Base-by-base conservation (phyloP, 2,888 invertebrate genomes). In the Philereme transversata region DNA sequence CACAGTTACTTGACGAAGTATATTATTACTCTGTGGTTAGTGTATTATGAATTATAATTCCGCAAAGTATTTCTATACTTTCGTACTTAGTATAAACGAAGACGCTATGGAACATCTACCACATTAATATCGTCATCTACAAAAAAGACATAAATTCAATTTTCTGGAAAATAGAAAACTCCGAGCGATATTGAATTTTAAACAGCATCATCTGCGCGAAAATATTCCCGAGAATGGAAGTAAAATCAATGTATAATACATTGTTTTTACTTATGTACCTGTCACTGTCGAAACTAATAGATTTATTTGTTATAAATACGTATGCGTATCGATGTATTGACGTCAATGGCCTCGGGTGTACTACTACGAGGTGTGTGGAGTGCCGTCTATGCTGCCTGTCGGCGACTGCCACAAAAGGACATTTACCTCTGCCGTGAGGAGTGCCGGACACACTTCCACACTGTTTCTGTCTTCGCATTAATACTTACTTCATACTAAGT, bases 321-420 rank as follows among this genome's bases (percentile, higher is more conserved):
- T 66, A 71, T 70, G 67, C 72, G 69, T 69, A 64, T 72, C 22
- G 22, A 71, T 69, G 69, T 69, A 75, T 74, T 79, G 79, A 79
- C 79, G 80, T 79, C 79, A 79, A 75, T 58, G 66, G 72, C 67
- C 67, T 53, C 59, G 60, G 47, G 36, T 46, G 55, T 43, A 51
- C 44, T 50, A 51, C 33, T 36, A 41, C 35, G 34, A 46, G 33
- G 22, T 22, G 10, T 33, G 41, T 6, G 10, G 38, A 44, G 46
- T 45, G 33, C 44, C 44, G n/a, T 48, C 46, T 40, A 7, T 8
- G 48, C 36, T 40, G 11, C 45, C 45, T 47, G 51, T 35, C 38
- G 45, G 61, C 38, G 45, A 59, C 65, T 62, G 65, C 54, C 59
- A 60, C 41, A 57, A 69, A 63, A 72, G 79, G 74, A 59, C 75